Conservation (phyloP, 2,888 invertebrate species). For the Drosophila barbarae region DNA sequence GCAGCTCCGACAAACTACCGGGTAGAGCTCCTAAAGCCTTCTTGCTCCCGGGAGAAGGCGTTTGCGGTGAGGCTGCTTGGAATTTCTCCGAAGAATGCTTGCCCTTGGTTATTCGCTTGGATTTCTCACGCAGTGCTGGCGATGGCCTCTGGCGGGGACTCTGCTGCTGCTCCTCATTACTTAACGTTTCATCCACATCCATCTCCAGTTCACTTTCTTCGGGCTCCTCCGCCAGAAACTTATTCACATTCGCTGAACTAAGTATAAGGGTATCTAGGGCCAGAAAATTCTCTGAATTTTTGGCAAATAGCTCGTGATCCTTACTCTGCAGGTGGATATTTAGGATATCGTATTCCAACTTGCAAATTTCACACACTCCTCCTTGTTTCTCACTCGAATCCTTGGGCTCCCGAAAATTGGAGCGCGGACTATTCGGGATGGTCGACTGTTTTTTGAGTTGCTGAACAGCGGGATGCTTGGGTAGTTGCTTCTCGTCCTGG, state of each 20-base stretch:
- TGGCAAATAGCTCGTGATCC: slow-evolving; percentile 86
- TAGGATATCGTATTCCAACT: slow-evolving; percentile 86
- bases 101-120: slow-evolving; percentile 75
- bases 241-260: slow-evolving; percentile 84
- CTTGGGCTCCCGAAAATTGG: slow-evolving; percentile 58
- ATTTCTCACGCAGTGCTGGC: slow-evolving; percentile 75
- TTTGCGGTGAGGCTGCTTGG: slow-evolving; percentile 47
- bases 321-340: slow-evolving; percentile 87
- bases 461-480: slow-evolving; percentile 25
- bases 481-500: slow-evolving; percentile 32
- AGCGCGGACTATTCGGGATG: slow-evolving; percentile 47
- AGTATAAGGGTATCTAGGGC: slow-evolving; percentile 87
- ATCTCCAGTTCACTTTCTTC: slow-evolving; percentile 64
- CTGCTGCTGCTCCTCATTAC: slow-evolving; percentile 43
- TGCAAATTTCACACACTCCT: slow-evolving; percentile 91
- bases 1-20: slow-evolving; percentile 49
- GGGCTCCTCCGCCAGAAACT: slow-evolving; percentile 83
- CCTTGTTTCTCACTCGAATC: slow-evolving; percentile 80
- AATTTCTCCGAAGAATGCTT: slow-evolving; percentile 77
- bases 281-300: slow-evolving; percentile 87
- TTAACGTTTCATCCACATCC: slow-evolving; percentile 47
- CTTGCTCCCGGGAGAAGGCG: slow-evolving; percentile 13
- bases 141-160: slow-evolving; percentile 52
- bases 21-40: slow-evolving; percentile 6
- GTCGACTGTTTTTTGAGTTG: slow-evolving; percentile 23